Base-by-base conservation (phyloP, 2,797 vertebrate genomes). In the Cryptoblepharus egeriae region DNA sequence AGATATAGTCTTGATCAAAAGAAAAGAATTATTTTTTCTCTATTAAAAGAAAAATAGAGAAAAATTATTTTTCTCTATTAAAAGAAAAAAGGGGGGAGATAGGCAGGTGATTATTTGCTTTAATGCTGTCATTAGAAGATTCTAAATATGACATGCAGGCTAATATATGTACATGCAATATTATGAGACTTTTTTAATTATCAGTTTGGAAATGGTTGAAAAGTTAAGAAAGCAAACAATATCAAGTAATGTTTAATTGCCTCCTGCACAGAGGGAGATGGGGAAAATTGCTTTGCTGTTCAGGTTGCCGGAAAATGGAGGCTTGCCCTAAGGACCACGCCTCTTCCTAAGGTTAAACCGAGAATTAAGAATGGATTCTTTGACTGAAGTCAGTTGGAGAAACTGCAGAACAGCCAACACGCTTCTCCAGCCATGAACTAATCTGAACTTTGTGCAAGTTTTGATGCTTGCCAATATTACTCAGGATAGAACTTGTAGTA, bases 371-470 rank as follows among this genome's bases (percentile, higher is more conserved):
- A 80, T 49, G 69, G 63, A 76, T 82, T 83, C 88, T 88, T 79
- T 24, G 1, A 1, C 42, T 28, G 28, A 67, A 70, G 57, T 71
- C 70, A 28, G 37, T 26, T 65, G 86, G 73, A 91, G 39, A 64
- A 90, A 32, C 88, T 88, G 82, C 88, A 81, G 85, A 88, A 88
- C 5, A 84, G 37, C 28, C 79, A 81, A 81, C 71, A 89, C 22
- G 35, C 0, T 0, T 61, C 84, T 81, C 60, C 45, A 88, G 55
- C 80, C n/a, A 32, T 94, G 88, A 94, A 90, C 89, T 90, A 80
- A 92, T 75, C 83, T 83, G 88, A 93, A 91, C 92, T 78, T 67
- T 57, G 74, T 58, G 84, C 73, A 87, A 28, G n/a, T 71, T 84
- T 82, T 84, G 3, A 1, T 4, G 1, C 73, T 87, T 84, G 77